These are phyloP conservation scores for Bombyx mandarina DNA, from an alignment of 1,140 invertebrate species.

Conservation along the genomic window DNA sequence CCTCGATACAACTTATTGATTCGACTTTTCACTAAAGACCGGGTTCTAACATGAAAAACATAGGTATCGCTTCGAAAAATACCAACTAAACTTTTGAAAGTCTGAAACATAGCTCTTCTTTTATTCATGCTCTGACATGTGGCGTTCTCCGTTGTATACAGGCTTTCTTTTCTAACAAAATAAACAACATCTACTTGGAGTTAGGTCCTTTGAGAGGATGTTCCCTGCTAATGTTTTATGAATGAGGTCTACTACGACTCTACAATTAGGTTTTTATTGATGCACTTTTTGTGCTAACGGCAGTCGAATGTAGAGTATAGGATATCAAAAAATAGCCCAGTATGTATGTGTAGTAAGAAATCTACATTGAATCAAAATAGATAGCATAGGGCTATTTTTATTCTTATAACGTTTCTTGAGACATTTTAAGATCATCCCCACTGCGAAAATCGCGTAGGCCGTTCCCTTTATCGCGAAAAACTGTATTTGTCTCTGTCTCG, in stretches of 20 bases:
- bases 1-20: constrained; percentile 14
- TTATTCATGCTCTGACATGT: constrained; percentile 68
- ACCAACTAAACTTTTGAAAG: constrained; percentile 56
- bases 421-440: constrained; percentile 66
- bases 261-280: constrained; percentile 10
- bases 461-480: constrained; percentile 62
- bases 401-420: constrained; percentile 38
- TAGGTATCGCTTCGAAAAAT: constrained; percentile 49
- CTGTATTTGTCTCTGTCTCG: constrained; percentile 52
- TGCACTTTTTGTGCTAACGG: background rate
- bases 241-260: constrained; percentile 51
- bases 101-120: constrained; percentile 64
- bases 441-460: constrained; percentile 50
- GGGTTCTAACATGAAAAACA: constrained; percentile 32
- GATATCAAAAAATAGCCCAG: too few relatives aligned
- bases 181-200: constrained; percentile 66
- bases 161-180: constrained; percentile 65
- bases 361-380: background rate
- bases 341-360: too few relatives aligned
- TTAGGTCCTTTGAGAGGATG: constrained; percentile 56
- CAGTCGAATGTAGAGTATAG: background rate
- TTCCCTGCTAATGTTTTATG: constrained; percentile 56
- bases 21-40: constrained; percentile 19
- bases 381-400: constrained; percentile 15
- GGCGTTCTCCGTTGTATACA: constrained; percentile 57